Conservation (phyloP, 2,113 vertebrate genomes). For the Coregonus clupeaformis region DNA sequence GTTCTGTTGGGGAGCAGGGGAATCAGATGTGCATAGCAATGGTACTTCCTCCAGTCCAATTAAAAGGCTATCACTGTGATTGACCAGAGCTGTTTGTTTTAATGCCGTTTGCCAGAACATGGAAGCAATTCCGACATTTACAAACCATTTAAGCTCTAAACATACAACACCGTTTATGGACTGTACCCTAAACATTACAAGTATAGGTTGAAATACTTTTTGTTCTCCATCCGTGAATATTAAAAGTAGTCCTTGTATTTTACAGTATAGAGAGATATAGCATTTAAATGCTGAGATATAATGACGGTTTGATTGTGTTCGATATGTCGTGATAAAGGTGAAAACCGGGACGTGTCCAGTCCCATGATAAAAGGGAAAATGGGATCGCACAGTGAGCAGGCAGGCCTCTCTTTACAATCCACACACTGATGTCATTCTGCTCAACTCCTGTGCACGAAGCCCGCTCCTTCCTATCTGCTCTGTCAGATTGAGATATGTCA, state of each 20-base stretch:
- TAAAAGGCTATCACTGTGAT: conserved; percentile 20
- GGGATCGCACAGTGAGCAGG: conserved; percentile 46
- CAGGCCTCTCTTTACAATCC: conserved; percentile 1
- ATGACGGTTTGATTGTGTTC: neutral
- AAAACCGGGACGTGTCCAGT: neutral
- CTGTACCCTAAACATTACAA: neutral
- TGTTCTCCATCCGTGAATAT: conserved; percentile 20
- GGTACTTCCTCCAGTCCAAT: conserved; percentile 28
- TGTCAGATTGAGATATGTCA: conserved; percentile 60
- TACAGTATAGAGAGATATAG: neutral
- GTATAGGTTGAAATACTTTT: neutral
- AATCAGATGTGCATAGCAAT: conserved; percentile 40
- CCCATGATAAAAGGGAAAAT: conserved; percentile 36
- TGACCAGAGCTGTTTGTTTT: conserved; percentile 36
- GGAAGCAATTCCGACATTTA: conserved; percentile 37
- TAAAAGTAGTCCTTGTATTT: neutral
- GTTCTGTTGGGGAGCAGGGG: conserved; percentile 29
- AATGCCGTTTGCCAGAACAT: conserved; percentile 26
- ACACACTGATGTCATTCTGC: conserved; percentile 22
- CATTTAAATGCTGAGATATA: neutral
- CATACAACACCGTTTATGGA: neutral
- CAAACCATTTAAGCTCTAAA: neutral
- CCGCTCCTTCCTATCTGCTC: conserved; percentile 41
- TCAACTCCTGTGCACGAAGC: conserved; percentile 36
- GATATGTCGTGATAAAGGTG: neutral